phyloP scores from a whole-genome alignment of 2,888 invertebrate species.

The Cheilosia soror region DNA sequence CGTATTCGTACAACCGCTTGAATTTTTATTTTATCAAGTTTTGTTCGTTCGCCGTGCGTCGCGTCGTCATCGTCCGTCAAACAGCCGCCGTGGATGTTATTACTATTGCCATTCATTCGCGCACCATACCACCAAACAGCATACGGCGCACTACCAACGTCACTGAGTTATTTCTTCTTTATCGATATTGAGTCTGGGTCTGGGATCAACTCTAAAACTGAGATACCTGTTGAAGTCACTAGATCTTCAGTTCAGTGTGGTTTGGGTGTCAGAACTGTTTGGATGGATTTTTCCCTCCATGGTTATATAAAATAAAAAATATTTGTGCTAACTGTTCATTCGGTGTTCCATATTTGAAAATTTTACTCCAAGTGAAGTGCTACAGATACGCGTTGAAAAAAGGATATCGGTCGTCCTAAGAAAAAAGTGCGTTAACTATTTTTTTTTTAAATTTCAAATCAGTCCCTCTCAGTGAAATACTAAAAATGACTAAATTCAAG shows the following conservation, averaged over 20 bases:
- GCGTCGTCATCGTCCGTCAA: conserved; percentile 15
- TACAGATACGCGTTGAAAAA: conserved; percentile 17
- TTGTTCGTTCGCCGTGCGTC: conserved; percentile 17
- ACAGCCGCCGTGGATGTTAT: conserved; percentile 48
- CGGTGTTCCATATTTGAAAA: conserved; percentile 24
- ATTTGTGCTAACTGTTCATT: conserved; percentile 15
- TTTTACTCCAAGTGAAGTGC: conserved; percentile 57
- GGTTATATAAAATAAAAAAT: conserved; percentile 31
- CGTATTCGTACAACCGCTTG: conserved; percentile 38
- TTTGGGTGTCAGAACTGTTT: conserved; percentile 77
- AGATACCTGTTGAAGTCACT: conserved; percentile 68
- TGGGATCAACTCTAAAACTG: conserved; percentile 58
- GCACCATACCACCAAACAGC: conserved; percentile 26
- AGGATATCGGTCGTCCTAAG: conserved; percentile 55
- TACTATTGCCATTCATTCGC: conserved; percentile 38
- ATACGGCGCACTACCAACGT: conserved; percentile 17
- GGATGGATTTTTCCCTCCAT: conserved; percentile 73
- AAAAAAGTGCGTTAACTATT: conserved; percentile 22
- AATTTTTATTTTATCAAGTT: conserved; percentile 40
- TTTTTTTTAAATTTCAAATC: background rate
- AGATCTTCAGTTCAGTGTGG: conserved; percentile 77
- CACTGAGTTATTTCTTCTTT: conserved; percentile 9
- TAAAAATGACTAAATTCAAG: conserved; percentile 62
- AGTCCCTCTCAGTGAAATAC: background rate
- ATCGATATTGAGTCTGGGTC: conserved; percentile 54